phyloP scores from a whole-genome alignment of 2,113 vertebrate species.

The Nycticryphes semicollaris region DNA sequence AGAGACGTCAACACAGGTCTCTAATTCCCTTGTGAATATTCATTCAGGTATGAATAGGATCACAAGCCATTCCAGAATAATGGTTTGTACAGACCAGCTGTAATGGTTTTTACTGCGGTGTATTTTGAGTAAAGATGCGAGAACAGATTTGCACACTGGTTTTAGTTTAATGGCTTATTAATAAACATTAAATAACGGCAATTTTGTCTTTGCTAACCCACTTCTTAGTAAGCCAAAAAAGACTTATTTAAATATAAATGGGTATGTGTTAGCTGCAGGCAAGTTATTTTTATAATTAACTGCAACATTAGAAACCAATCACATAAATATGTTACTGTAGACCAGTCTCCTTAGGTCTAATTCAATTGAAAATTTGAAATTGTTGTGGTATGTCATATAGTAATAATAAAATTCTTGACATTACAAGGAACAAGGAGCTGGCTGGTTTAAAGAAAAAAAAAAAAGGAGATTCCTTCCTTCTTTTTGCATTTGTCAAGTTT shows the following conservation, averaged over 20 bases:
- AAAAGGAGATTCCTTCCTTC: background rate
- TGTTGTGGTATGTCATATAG: background rate
- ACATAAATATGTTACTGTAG: background rate
- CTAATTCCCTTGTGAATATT: background rate
- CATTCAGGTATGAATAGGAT: background rate
- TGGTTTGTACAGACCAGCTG: background rate
- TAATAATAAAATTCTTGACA: background rate
- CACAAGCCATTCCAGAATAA: background rate
- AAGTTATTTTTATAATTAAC: slow-evolving; percentile 36
- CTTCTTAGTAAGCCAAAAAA: background rate
- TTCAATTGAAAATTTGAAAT: background rate
- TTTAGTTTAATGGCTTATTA: slow-evolving; percentile 14
- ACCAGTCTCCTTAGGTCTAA: background rate
- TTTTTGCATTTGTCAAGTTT: background rate
- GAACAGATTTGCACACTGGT: background rate
- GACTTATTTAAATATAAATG: background rate
- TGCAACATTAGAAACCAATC: slow-evolving; percentile 19
- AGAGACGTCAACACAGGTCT: background rate
- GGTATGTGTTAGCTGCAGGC: background rate
- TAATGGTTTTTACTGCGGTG: background rate
- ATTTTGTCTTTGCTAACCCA: background rate
- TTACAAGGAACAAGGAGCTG: background rate
- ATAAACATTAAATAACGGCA: background rate
- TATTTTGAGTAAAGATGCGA: background rate
- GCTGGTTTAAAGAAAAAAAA: background rate